phyloP scores from a whole-genome alignment of 1,140 invertebrate genomes.

The Steinernema feltiae region DNA sequence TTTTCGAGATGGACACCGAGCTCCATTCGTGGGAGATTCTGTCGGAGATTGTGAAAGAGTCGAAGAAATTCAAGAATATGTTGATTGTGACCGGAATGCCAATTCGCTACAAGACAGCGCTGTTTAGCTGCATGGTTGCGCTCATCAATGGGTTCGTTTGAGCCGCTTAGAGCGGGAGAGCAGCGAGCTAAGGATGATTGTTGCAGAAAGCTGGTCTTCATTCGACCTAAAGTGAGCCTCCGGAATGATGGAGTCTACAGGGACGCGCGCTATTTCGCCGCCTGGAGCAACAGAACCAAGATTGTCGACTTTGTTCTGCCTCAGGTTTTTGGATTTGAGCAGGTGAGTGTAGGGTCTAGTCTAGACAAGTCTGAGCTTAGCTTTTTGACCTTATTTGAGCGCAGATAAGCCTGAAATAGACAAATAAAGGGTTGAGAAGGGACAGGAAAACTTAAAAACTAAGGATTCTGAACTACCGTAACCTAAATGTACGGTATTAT shows the following conservation, averaged over 20 bases:
- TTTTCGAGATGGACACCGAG: slow-evolving; percentile 87
- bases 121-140: slow-evolving; percentile 86
- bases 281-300: slow-evolving; percentile 71
- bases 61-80: slow-evolving; percentile 77
- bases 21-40: slow-evolving; percentile 92
- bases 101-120: slow-evolving; percentile 85
- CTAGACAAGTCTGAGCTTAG: no score
- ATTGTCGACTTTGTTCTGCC: slow-evolving; percentile 30
- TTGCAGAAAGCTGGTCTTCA: slow-evolving; percentile 74
- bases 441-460: no score
- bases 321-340: slow-evolving; percentile 43
- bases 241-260: slow-evolving; percentile 95
- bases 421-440: no score
- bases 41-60: slow-evolving; percentile 71
- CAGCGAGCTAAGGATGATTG: background rate
- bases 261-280: slow-evolving; percentile 88
- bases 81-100: slow-evolving; percentile 95
- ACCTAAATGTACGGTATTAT: no score
- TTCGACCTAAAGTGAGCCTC: slow-evolving; percentile 84
- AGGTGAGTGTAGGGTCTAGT: slow-evolving; percentile 21
- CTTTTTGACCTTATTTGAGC: no score
- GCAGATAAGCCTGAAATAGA: no score
- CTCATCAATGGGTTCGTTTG: slow-evolving; percentile 75
- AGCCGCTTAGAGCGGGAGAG: background rate
- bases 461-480: no score